A percentile compares a stretch with the other conserved stretches of the same genome.
Evolutionary conservation across 2,888 invertebrate genomes (phyloP).

Genomic region (Crematogaster levior): DNA sequence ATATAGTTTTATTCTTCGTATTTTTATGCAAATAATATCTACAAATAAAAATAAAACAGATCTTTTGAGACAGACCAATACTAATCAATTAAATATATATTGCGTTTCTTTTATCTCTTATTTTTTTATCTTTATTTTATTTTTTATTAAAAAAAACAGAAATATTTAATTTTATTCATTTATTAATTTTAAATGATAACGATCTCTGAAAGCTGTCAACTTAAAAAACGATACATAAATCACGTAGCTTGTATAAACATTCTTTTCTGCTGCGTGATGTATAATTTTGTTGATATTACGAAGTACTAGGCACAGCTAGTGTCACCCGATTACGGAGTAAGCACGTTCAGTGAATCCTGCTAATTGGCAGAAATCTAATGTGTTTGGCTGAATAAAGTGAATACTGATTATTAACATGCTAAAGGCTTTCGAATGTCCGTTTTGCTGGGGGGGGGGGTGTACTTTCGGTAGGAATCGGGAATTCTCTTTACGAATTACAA

Average conservation of each 20-base stretch:
- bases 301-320: constrained; percentile 68
- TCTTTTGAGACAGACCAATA: not conserved
- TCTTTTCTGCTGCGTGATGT: not conserved
- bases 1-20: constrained; percentile 32
- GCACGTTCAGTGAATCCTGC: constrained; percentile 80
- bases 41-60: not conserved
- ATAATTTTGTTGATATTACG: constrained; percentile 37
- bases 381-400: constrained; percentile 72
- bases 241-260: constrained; percentile 6
- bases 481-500: constrained; percentile 44
- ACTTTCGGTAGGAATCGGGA: constrained; percentile 32
- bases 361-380: constrained; percentile 82
- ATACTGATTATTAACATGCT: constrained; percentile 79
- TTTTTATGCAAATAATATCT: constrained; percentile 41
- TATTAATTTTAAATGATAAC: not conserved
- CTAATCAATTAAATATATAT: constrained; percentile 11
- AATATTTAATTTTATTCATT: too few species aligned
- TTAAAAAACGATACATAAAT: not conserved
- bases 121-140: too few species aligned
- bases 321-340: constrained; percentile 73
- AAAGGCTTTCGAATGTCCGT: constrained; percentile 74
- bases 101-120: not conserved
- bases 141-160: constrained; percentile 12
- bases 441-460: constrained; percentile 41
- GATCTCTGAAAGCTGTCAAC: not conserved